These are phyloP conservation scores for Marisa cornuarietis DNA, from an alignment of 1,140 invertebrate species.

Conservation along the genomic window DNA sequence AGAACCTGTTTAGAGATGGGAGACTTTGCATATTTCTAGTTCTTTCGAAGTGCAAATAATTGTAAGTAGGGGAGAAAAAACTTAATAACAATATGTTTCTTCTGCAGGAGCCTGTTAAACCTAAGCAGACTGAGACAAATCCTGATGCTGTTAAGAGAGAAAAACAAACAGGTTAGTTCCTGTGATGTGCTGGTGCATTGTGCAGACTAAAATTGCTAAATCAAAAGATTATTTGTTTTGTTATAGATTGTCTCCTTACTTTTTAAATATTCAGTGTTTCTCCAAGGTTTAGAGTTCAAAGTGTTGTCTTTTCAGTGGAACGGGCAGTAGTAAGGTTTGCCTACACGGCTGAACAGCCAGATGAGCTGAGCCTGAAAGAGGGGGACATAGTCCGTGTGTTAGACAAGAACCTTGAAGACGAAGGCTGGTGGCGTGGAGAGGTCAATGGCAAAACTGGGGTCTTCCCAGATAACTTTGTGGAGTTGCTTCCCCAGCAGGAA, in stretches of 20 bases:
- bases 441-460: constrained; percentile 86
- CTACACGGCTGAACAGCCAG: constrained; percentile 90
- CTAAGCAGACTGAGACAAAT: constrained; percentile 10
- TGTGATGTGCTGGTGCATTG: not conserved
- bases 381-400: constrained; percentile 89
- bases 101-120: constrained; percentile 21
- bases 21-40: too few relatives aligned
- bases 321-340: constrained; percentile 87
- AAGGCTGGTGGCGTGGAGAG: constrained; percentile 98
- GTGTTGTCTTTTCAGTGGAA: constrained; percentile 28
- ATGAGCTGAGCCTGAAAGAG: constrained; percentile 86
- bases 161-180: constrained; percentile 23
- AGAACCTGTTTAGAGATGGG: too few relatives aligned
- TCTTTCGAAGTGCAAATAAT: too few relatives aligned
- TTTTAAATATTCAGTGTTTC: too few relatives aligned
- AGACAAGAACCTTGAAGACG: constrained; percentile 84
- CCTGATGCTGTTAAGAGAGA: constrained; percentile 34
- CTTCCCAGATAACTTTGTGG: constrained; percentile 94
- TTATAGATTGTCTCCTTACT: too few relatives aligned
- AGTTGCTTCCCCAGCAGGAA: constrained; percentile 55
- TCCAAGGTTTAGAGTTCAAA: too few relatives aligned
- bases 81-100: too few relatives aligned
- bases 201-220: too few relatives aligned
- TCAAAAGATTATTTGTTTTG: too few relatives aligned
- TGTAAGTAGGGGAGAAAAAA: too few relatives aligned